phyloP scores from a whole-genome alignment of 2,888 invertebrate genomes.

The Pandemis heparana region DNA sequence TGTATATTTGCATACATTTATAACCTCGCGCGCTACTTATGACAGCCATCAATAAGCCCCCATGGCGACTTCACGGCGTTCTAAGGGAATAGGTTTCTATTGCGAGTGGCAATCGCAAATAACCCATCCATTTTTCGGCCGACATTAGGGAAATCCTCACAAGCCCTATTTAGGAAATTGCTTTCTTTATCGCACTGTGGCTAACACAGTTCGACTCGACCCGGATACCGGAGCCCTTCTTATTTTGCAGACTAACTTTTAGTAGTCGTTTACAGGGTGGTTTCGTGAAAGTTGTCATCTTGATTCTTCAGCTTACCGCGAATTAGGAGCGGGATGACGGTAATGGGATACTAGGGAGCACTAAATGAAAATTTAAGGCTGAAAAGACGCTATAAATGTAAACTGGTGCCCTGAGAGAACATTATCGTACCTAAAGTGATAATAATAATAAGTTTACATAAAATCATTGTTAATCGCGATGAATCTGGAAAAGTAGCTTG shows the following conservation, averaged over 20 bases:
- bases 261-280: conserved; percentile 50
- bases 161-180: conserved; percentile 81
- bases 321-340: conserved; percentile 14
- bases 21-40: conserved; percentile 6
- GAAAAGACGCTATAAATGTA: background rate
- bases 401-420: background rate
- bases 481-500: background rate
- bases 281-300: conserved; percentile 29
- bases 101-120: conserved; percentile 62
- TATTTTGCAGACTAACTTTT: conserved; percentile 52
- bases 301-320: conserved; percentile 18
- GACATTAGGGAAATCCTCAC: conserved; percentile 79
- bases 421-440: background rate
- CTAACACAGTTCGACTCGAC: conserved; percentile 61
- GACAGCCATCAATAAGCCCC: conserved; percentile 20
- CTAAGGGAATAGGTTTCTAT: conserved; percentile 56
- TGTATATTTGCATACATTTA: conserved; percentile 7
- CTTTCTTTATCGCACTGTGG: conserved; percentile 76
- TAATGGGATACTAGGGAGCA: background rate
- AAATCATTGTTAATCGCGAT: background rate
- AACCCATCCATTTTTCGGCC: conserved; percentile 61
- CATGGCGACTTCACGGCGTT: conserved; percentile 25
- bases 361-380: conserved; percentile 10
- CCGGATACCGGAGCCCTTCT: conserved; percentile 52
- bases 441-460: background rate